Percentiles rank a stretch among this genome's conserved stretches.
Conservation (phyloP, 37 sponge, comb jelly and placozoan species). For the Beroe forskalii region DNA sequence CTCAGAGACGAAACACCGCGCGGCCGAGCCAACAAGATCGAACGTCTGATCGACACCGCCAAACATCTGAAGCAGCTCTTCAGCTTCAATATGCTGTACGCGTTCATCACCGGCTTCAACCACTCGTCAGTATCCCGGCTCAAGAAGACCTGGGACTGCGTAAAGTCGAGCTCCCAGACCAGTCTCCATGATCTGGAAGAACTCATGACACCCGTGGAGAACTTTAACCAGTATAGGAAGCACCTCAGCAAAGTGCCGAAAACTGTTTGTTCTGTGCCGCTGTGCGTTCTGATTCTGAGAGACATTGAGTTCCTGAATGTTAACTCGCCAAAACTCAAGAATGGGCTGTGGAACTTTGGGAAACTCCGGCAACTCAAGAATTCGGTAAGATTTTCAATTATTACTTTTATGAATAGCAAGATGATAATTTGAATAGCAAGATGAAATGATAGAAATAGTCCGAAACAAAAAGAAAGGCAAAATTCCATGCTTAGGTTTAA, state of each 20-base stretch:
- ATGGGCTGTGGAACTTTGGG: conserved; percentile 62
- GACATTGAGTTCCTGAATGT: conserved; percentile 64
- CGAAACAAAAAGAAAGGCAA: too few species aligned
- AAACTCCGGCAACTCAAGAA: conserved; percentile 42
- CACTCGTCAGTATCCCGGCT: conserved; percentile 1
- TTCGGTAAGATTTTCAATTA: conserved; percentile 17
- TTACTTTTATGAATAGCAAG: too few species aligned
- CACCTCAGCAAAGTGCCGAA: neutral
- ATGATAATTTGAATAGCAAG: too few species aligned
- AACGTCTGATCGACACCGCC: conserved; percentile 27
- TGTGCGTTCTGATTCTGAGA: conserved; percentile 8
- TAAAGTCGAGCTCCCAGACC: conserved; percentile 45
- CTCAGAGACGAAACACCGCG: conserved; percentile 53
- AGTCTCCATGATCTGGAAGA: conserved; percentile 41
- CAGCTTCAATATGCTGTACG: conserved; percentile 61
- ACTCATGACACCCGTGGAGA: conserved; percentile 10
- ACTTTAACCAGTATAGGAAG: conserved; percentile 45
- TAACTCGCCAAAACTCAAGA: conserved; percentile 36
- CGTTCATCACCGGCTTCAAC: conserved; percentile 39
- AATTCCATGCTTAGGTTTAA: too few species aligned
- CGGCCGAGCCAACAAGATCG: conserved; percentile 34
- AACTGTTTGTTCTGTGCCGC: conserved; percentile 38
- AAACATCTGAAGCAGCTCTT: conserved; percentile 54
- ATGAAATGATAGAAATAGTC: too few species aligned
- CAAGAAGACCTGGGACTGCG: conserved; percentile 58